Evolutionary conservation across 2,888 invertebrate species (phyloP).

Genomic region (Oscheius myriophilus): DNA sequence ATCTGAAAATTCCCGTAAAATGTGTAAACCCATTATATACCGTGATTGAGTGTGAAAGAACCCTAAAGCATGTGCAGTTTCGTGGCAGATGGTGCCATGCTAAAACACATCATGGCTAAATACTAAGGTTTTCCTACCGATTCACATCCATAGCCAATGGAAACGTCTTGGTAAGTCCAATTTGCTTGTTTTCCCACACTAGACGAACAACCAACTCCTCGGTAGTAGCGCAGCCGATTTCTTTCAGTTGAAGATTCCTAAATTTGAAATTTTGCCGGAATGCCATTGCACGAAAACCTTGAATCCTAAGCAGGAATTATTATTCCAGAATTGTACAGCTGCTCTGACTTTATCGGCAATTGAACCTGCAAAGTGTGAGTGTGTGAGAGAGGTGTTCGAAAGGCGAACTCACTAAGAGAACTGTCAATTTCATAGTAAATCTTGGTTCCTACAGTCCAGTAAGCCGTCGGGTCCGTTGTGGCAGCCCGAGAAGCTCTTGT

Average conservation of each 20-base stretch:
- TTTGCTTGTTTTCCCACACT: constrained; percentile 43
- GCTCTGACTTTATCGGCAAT: too few relatives aligned
- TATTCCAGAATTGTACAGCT: too few relatives aligned
- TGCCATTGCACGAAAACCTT: neutral
- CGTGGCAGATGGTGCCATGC: constrained; percentile 47
- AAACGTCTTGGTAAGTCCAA: constrained; percentile 38
- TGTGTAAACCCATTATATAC: constrained; percentile 1
- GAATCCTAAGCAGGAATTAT: too few relatives aligned
- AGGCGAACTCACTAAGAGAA: too few relatives aligned
- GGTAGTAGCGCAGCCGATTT: constrained; percentile 35
- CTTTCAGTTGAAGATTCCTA: constrained; percentile 32
- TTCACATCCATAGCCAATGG: constrained; percentile 47
- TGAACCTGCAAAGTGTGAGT: too few relatives aligned
- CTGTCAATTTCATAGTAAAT: too few relatives aligned
- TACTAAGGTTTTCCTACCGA: constrained; percentile 18
- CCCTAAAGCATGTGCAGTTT: constrained; percentile 46
- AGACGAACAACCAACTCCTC: constrained; percentile 47
- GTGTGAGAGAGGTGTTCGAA: too few relatives aligned
- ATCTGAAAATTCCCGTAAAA: constrained; percentile 7
- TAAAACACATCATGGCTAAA: constrained; percentile 19
- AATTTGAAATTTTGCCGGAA: neutral
- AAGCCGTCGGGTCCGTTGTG: too few relatives aligned
- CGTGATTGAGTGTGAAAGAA: constrained; percentile 51
- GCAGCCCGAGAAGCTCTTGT: too few relatives aligned
- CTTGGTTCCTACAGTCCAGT: too few relatives aligned